Evolutionary conservation across 2,797 vertebrate species (phyloP), one percentile per base, ranked within the genome.

Genomic region (Sternotherus odoratus): DNA sequence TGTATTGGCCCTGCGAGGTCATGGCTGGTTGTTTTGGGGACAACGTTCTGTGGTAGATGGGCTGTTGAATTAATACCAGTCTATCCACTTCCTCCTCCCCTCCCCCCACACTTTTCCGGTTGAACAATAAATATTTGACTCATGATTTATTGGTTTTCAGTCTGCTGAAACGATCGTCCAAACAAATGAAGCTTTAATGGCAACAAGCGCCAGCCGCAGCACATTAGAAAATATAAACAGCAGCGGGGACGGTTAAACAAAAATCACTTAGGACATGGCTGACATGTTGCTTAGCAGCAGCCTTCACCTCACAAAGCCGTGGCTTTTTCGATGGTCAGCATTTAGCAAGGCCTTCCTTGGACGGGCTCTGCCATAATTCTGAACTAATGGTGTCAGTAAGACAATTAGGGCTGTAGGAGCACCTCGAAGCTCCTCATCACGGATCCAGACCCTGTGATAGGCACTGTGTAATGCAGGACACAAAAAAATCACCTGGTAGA

Each of bases 151-250:
- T 94, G 94, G 95, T 94, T 96, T 95, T 94, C 91, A 94, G 91
- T 95, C 95, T 96, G 96, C 96, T 97, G 96, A 97, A 96, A 97
- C 94, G 97, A 95, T 96, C 87, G 82, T 90, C 94, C 95, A 97
- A 97, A 97, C 94, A 97, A 97, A 94, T 93, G 95, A 94, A 94
- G 93, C 85, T 96, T 97, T 95, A 97, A 95, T 97, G 95, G 95
- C 95, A 97, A 97, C 97, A 97, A 97, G 95, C 60, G 87, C 96
- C 96, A 97, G 96, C 94, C 96, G 23, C 85, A 54, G 86, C 0
- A 2, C 93, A 97, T 96, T 95, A 96, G 86, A 95, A 96, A 97
- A 96, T 85, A 96, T 96, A 97, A 97, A 96, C 96, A 97, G 92
- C 92, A 89, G 87, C 11, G 0, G 88, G 94, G 93, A 87, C 89